Base-by-base conservation (phyloP, 37 sponge, comb jelly and placozoan genomes). In the Geodia barretti region DNA sequence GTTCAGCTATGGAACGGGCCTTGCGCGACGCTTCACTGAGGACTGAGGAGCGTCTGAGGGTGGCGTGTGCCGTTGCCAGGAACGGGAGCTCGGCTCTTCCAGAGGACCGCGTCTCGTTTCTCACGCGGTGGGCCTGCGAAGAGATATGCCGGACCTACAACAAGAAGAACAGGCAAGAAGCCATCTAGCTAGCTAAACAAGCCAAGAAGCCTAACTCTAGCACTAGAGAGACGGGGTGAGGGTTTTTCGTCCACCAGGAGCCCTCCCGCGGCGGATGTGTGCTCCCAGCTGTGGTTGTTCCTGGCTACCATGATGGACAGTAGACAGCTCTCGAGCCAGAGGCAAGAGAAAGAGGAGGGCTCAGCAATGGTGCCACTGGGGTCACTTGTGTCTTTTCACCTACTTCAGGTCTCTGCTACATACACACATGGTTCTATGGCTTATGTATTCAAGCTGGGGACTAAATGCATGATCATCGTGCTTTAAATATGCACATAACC, bases 61-160 rank as follows among this genome's bases (percentile, higher is more conserved):
- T 89, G 2, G 89, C 89, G 9, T 74, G 79, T n/a, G n/a, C 68
- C 73, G 67, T 58, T 29, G 83, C 62, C 83, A 82, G 87, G 39
- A 24, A 23, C 41, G 64, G 67, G 60, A 73, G 32, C 29, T 73
- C 37, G 26, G 36, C 34, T 26, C 43, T 35, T 7, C 9, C 62
- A n/a, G n/a, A n/a, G n/a, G n/a, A n/a, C n/a, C n/a, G n/a, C n/a
- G n/a, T n/a, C n/a, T n/a, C 73, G 17, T 24, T 63, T 17, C 73
- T 86, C 3, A 32, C 77, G 64, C 79, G 66, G 47, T 87, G 87
- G 87, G 62, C 39, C 38, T 87, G 74, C 60, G 75, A 80, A 37
- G 75, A 87, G 38, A 41, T 87, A 0, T 74, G 80, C 58, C 5
- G 40, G 1, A 60, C 60, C 1, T 67, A 87, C 59, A 73, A 43